phyloP scores from a whole-genome alignment of 1,140 invertebrate genomes.

The Neocloeon triangulifer region DNA sequence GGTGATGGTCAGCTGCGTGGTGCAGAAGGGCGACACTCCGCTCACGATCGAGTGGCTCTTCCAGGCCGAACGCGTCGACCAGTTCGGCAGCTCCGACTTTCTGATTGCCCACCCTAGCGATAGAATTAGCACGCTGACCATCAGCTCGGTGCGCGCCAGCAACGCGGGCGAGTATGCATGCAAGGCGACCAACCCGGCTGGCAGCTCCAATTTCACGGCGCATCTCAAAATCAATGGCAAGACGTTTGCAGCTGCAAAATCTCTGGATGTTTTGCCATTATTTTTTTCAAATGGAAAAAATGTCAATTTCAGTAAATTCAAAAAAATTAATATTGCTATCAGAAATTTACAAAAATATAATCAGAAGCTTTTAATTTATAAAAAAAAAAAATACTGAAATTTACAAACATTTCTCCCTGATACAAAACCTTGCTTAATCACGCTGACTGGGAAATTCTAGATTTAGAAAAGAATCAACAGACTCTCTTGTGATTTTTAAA shows the following conservation, averaged over 20 bases:
- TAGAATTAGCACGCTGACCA: constrained; percentile 11
- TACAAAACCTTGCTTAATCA: too few relatives aligned
- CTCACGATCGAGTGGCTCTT: constrained; percentile 14
- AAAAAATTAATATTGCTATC: too few relatives aligned
- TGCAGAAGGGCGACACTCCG: constrained; percentile 14
- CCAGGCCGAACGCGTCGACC: constrained; percentile 11
- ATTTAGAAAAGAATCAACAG: too few relatives aligned
- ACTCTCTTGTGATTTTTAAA: too few relatives aligned
- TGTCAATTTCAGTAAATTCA: constrained; percentile 3
- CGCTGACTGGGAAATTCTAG: too few relatives aligned
- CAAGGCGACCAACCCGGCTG: constrained; percentile 28
- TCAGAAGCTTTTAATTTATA: too few relatives aligned
- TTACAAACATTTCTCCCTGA: too few relatives aligned
- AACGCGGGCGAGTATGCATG: constrained; percentile 11
- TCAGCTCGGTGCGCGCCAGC: constrained; percentile 13
- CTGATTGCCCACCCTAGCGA: constrained; percentile 9
- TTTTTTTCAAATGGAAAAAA: constrained; percentile 5
- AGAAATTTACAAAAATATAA: too few relatives aligned
- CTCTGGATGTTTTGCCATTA: neutral
- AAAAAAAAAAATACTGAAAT: too few relatives aligned
- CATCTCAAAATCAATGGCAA: constrained; percentile 37
- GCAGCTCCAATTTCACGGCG: constrained; percentile 30
- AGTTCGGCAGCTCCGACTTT: constrained; percentile 1
- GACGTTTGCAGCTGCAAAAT: too few relatives aligned
- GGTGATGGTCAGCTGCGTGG: constrained; percentile 20